Evolutionary conservation across 2,113 vertebrate genomes (phyloP).

Genomic region (Pteropus alecto): DNA sequence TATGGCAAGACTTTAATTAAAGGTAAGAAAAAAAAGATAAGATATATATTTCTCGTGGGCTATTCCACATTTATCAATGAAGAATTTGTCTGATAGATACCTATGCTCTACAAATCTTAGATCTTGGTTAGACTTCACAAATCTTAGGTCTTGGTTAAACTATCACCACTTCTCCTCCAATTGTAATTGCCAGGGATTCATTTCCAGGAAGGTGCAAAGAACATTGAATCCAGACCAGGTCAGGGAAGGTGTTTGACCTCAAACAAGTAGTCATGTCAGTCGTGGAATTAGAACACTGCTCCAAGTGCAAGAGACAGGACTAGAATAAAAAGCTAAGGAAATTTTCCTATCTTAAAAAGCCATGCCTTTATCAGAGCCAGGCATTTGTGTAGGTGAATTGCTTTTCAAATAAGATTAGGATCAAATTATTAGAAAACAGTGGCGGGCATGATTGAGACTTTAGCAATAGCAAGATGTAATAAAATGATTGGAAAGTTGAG

Average conservation of each 20-base stretch:
- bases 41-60: neutral
- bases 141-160: neutral
- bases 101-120: neutral
- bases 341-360: slow-evolving; percentile 42
- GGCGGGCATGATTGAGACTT: slow-evolving; percentile 9
- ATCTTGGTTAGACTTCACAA: slow-evolving; percentile 1
- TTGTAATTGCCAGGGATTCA: neutral
- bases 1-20: neutral
- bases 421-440: slow-evolving; percentile 51
- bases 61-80: neutral
- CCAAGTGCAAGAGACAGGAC: neutral
- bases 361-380: neutral
- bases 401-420: slow-evolving; percentile 44
- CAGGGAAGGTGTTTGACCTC: neutral
- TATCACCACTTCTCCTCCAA: neutral
- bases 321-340: slow-evolving; percentile 40
- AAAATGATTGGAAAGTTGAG: neutral
- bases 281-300: neutral
- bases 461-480: neutral
- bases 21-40: neutral
- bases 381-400: slow-evolving; percentile 53
- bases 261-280: neutral
- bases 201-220: neutral
- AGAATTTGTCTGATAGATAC: neutral
- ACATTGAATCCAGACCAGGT: neutral